Evolutionary conservation across 2,113 vertebrate species (phyloP).

Genomic region (Macaca mulatta): DNA sequence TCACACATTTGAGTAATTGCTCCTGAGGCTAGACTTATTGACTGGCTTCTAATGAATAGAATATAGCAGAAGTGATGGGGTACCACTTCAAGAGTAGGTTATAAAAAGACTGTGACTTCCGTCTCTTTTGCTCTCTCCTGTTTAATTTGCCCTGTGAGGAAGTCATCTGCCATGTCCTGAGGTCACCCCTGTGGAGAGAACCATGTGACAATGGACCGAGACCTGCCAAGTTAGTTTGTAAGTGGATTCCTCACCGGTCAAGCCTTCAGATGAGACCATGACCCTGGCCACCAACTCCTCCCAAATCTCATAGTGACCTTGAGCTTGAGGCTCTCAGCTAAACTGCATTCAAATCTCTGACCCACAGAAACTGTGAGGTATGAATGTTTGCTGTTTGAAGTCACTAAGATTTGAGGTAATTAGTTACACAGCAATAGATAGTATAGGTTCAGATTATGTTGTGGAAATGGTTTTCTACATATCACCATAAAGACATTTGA

Average conservation of each 20-base stretch:
- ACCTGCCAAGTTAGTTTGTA: neutral
- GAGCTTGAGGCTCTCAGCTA: neutral
- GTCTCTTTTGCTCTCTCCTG: neutral
- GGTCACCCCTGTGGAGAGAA: neutral
- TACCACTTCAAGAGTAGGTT: neutral
- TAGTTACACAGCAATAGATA: neutral
- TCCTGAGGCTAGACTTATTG: neutral
- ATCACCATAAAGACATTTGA: neutral
- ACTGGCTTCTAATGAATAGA: neutral
- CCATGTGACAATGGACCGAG: neutral
- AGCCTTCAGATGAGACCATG: neutral
- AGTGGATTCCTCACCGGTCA: neutral
- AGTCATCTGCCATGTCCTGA: neutral
- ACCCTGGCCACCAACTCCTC: neutral
- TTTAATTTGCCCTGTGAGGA: neutral
- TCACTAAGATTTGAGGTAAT: neutral
- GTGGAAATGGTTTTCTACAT: neutral
- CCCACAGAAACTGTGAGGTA: neutral
- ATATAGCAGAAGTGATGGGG: neutral
- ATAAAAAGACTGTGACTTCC: neutral
- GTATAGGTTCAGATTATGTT: neutral
- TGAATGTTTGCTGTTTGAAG: neutral
- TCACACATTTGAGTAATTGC: neutral
- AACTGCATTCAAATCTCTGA: neutral
- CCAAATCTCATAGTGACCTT: neutral